Evolutionary conservation across 2,888 invertebrate species (phyloP).

Genomic region (Drosophila formosana): DNA sequence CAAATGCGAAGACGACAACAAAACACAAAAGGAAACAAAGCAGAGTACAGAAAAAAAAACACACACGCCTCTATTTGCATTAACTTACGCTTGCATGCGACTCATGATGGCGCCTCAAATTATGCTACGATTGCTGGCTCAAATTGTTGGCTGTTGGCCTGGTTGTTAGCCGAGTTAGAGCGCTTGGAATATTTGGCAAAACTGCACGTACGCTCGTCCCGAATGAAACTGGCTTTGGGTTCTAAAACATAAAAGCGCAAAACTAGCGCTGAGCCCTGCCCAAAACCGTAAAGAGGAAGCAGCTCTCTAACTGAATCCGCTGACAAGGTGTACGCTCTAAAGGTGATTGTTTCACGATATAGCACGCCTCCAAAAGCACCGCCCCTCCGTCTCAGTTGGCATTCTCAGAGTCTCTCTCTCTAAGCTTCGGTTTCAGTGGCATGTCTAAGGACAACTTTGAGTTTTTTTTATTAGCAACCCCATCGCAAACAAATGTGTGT

Average conservation of each 20-base stretch:
- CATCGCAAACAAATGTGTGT: conserved; percentile 25
- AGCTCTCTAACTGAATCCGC: conserved; percentile 43
- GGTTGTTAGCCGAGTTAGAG: conserved; percentile 11
- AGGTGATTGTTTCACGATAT: conserved; percentile 62
- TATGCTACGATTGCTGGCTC: conserved; percentile 58
- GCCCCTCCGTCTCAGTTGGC: conserved; percentile 2
- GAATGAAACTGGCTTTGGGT: conserved; percentile 67
- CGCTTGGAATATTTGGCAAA: conserved; percentile 50
- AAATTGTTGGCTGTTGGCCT: conserved; percentile 6
- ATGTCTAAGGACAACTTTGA: conserved; percentile 72
- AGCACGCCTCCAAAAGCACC: conserved; percentile 13
- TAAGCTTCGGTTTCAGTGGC: conserved; percentile 65
- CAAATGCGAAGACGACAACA: conserved; percentile 1
- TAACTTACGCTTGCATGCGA: conserved; percentile 82
- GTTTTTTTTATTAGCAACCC: conserved; percentile 30
- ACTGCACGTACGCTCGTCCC: conserved; percentile 72
- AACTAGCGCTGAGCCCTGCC: conserved; percentile 33
- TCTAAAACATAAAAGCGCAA: conserved; percentile 76
- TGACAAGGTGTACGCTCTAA: conserved; percentile 58
- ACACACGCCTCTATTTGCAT: conserved; percentile 47
- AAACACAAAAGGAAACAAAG: conserved; percentile 19
- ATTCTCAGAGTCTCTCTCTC: conserved; percentile 25
- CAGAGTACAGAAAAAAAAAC: not conserved
- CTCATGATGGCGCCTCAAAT: conserved; percentile 70
- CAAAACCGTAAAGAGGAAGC: conserved; percentile 36